phyloP scores from a whole-genome alignment of 2,797 vertebrate genomes.

The Lacerta bilineata region DNA sequence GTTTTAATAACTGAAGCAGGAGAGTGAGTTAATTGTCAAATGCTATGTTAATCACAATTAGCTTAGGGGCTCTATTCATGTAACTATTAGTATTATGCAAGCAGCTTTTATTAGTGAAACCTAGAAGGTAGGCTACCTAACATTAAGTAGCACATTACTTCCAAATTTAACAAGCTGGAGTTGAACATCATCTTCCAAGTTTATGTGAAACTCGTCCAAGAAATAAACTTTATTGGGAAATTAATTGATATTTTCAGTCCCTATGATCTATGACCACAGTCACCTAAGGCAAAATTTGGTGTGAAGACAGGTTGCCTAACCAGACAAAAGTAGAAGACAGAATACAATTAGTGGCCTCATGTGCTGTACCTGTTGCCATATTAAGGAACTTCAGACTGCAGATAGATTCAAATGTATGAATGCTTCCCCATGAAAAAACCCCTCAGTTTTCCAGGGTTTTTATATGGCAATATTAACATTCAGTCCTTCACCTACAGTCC shows the following conservation, averaged over 20 bases:
- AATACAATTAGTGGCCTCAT: not conserved
- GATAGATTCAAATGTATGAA: conserved; percentile 2
- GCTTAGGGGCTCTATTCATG: conserved; percentile 25
- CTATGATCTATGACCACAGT: not conserved
- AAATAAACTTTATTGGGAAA: conserved; percentile 52
- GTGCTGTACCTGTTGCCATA: not conserved
- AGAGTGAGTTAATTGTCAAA: conserved; percentile 63
- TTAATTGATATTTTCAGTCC: conserved; percentile 25
- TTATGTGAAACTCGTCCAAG: conserved; percentile 57
- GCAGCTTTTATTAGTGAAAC: conserved; percentile 60
- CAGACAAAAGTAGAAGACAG: conserved; percentile 57
- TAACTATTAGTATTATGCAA: conserved; percentile 66
- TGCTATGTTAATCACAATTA: conserved; percentile 63
- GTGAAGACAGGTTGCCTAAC: conserved; percentile 17
- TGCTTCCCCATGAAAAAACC: not conserved
- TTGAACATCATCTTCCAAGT: conserved; percentile 60
- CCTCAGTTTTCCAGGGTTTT: not conserved
- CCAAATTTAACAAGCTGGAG: conserved; percentile 61
- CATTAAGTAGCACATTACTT: conserved; percentile 49
- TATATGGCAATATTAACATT: not conserved
- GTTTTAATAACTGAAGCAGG: conserved; percentile 61
- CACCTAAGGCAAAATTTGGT: conserved; percentile 19
- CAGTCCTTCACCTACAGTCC: conserved; percentile 4
- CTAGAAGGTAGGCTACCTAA: conserved; percentile 52
- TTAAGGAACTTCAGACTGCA: conserved; percentile 6